These are phyloP conservation scores for Labeo rohita DNA, from an alignment of 2,113 vertebrate genomes.

Conservation along the genomic window DNA sequence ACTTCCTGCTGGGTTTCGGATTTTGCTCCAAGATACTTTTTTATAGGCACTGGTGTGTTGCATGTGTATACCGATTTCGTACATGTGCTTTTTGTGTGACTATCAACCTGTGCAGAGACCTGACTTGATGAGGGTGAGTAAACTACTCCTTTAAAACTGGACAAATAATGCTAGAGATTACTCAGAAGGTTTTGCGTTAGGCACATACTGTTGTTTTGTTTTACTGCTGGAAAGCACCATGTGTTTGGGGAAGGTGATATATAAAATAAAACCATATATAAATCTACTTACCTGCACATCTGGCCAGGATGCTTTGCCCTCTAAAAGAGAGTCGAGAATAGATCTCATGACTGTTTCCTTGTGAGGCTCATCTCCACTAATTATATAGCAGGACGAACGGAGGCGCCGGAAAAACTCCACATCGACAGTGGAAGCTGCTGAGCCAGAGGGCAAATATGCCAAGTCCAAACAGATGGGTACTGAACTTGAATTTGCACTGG, in stretches of 20 bases:
- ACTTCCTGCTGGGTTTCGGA: no score
- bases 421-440: constrained; percentile 76
- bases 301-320: constrained; percentile 84
- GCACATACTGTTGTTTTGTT: not conserved
- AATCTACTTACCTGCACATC: constrained; percentile 77
- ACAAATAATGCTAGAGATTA: not conserved
- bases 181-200: not conserved
- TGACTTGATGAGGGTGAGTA: not conserved
- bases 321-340: constrained; percentile 84
- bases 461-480: constrained; percentile 84
- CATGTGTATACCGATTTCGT: no score
- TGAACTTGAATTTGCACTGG: constrained; percentile 14
- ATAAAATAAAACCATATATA: not conserved
- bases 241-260: not conserved
- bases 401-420: constrained; percentile 83
- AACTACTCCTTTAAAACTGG: not conserved
- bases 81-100: not conserved
- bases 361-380: constrained; percentile 86
- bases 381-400: constrained; percentile 87
- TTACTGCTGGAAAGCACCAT: not conserved
- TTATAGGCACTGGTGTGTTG: no score
- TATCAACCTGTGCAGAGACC: not conserved
- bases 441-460: constrained; percentile 87
- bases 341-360: constrained; percentile 81
- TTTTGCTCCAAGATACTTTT: no score